Conservation (phyloP, 2,888 invertebrate species). For the Cantharis rustica region DNA sequence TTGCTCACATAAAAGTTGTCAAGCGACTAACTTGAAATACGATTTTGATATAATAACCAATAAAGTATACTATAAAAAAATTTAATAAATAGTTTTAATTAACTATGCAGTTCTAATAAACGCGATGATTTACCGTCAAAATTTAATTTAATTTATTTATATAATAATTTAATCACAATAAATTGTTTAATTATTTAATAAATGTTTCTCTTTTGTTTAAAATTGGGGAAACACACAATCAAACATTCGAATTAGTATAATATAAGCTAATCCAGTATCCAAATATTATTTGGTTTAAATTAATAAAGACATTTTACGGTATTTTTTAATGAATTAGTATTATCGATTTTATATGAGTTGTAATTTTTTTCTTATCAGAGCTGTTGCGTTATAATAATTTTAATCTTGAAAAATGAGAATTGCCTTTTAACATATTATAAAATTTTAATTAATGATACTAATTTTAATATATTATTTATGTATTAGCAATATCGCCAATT, state of each 20-base stretch:
- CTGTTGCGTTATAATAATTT: not conserved
- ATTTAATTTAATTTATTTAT: not conserved
- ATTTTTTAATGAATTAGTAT: too few species aligned
- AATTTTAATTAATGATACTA: not conserved
- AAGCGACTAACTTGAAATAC: not conserved
- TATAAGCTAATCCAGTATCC: too few species aligned
- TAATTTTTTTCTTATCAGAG: too few species aligned
- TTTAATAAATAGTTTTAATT: not conserved
- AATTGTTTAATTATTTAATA: not conserved
- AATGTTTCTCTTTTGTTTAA: too few species aligned
- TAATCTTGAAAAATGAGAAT: not conserved
- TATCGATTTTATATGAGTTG: too few species aligned
- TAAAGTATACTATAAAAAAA: not conserved
- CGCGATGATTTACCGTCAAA: not conserved
- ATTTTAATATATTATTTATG: not conserved
- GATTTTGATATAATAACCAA: not conserved
- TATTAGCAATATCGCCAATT: too few species aligned
- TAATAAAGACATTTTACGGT: too few species aligned
- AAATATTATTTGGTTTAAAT: too few species aligned
- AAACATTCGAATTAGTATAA: too few species aligned
- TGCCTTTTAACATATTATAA: too few species aligned
- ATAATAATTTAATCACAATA: not conserved
- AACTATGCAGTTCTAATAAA: not conserved
- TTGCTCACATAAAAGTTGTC: slow-evolving; percentile 2
- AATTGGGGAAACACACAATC: too few species aligned